Base-by-base conservation (phyloP, 2,888 invertebrate genomes). In the Cactoblastis cactorum region DNA sequence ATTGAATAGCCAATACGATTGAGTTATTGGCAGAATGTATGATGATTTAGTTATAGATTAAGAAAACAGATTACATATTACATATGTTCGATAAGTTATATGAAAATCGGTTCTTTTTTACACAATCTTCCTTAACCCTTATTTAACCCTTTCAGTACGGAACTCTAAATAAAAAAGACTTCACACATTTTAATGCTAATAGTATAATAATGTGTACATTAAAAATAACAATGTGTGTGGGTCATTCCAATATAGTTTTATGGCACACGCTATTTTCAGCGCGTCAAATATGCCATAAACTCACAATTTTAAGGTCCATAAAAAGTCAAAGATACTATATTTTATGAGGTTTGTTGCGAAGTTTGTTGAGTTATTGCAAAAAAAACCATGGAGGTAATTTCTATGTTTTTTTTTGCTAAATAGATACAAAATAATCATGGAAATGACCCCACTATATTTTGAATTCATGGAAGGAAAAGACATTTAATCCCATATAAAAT, bases 221-320 rank as follows among this genome's bases (percentile, higher is more conserved):
- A n/a, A 11, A 43, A 53, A 47, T 50, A 53, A 43, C 43, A 28
- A 32, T 57, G 56, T 63, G 62, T 62, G 58, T 56, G 66, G 64
- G 60, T 63, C 50, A 55, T 56, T 55, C 71, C 75, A 71, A 73
- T 80, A 71, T 74, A 73, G 71, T 66, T 78, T 78, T 74, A 75
- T 59, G 67, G 17, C 12, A 4, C 43, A 17, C 32, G 28, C 43
- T 43, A 43, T 43, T 43, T 43, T 43, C 43, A 43, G 43, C 28
- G 43, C 47, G 35, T 48, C 37, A 48, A 48, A 48, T 48, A 48
- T 35, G 35, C 28, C 37, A 48, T 48, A 38, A 48, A 38, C 24
- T 38, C 37, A 14, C 12, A 28, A 38, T 15, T 24, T 38, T 37
- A 28, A 37, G 3, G 22, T 17, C 15, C 47, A 17, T 48, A 48